These are phyloP conservation scores for Erebia ligea DNA, from an alignment of 2,888 invertebrate genomes.

Conservation along the genomic window DNA sequence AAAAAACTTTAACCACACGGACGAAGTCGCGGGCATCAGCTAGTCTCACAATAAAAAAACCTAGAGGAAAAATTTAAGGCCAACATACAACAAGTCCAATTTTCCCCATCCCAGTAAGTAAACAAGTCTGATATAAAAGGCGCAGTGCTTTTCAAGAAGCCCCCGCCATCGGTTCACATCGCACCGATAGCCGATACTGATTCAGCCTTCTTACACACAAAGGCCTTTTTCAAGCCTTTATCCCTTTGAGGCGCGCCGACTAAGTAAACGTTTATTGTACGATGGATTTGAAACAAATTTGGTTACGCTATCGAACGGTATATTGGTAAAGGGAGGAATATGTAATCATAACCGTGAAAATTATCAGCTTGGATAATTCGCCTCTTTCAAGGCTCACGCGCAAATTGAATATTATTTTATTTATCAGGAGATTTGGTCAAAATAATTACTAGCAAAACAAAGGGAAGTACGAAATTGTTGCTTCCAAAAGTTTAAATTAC, in stretches of 20 bases:
- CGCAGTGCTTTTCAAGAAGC: slow-evolving; percentile 25
- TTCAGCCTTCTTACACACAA: slow-evolving; percentile 30
- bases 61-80: background rate
- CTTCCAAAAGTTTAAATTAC: too few species aligned
- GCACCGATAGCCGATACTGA: slow-evolving; percentile 36
- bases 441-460: too few species aligned
- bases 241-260: slow-evolving; percentile 38
- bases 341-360: background rate
- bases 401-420: too few species aligned
- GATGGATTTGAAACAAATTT: slow-evolving; percentile 33
- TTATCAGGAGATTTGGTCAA: too few species aligned
- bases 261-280: slow-evolving; percentile 35
- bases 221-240: slow-evolving; percentile 34
- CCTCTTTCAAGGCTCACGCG: too few species aligned
- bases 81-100: slow-evolving; percentile 10
- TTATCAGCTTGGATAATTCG: too few species aligned
- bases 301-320: slow-evolving; percentile 9
- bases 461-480: too few species aligned
- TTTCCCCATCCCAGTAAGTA: slow-evolving; percentile 16
- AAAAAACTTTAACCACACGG: too few species aligned
- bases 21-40: too few species aligned
- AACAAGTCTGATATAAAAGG: slow-evolving; percentile 19
- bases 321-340: background rate
- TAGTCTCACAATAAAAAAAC: too few species aligned
- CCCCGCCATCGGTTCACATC: slow-evolving; percentile 32